These are phyloP conservation scores for Brienomyrus brachyistius DNA, from an alignment of 2,113 vertebrate species.

Conservation along the genomic window DNA sequence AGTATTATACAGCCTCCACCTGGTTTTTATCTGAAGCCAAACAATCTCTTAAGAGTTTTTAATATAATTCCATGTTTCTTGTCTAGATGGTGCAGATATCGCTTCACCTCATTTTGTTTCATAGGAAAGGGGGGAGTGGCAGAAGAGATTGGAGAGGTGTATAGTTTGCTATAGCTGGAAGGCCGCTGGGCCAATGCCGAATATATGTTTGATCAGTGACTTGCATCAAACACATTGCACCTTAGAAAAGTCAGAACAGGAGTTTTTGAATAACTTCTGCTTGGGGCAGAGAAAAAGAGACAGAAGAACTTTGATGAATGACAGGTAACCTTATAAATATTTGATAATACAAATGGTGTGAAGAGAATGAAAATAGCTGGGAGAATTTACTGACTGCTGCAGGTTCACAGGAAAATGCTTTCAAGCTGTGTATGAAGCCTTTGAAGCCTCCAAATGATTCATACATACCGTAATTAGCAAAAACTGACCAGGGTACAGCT, in stretches of 20 bases:
- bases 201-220: conserved; percentile 4
- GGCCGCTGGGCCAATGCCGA: background rate
- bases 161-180: background rate
- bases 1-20: background rate
- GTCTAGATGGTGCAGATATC: background rate
- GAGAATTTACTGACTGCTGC: background rate
- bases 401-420: conserved; percentile 3
- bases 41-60: background rate
- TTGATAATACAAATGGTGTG: conserved; percentile 63
- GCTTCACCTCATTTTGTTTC: background rate
- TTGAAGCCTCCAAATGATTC: conserved; percentile 2
- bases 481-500: background rate
- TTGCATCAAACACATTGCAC: background rate
- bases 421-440: conserved; percentile 3
- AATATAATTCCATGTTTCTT: background rate
- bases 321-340: conserved; percentile 68
- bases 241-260: conserved; percentile 41
- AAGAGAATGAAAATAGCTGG: conserved; percentile 51
- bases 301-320: conserved; percentile 66
- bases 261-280: conserved; percentile 44
- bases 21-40: background rate
- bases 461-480: background rate
- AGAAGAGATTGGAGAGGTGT: background rate
- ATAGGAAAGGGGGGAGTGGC: background rate
- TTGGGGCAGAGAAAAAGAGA: conserved; percentile 55